These are phyloP conservation scores for Idaea dimidiata DNA, from an alignment of 2,888 invertebrate genomes.

Conservation along the genomic window DNA sequence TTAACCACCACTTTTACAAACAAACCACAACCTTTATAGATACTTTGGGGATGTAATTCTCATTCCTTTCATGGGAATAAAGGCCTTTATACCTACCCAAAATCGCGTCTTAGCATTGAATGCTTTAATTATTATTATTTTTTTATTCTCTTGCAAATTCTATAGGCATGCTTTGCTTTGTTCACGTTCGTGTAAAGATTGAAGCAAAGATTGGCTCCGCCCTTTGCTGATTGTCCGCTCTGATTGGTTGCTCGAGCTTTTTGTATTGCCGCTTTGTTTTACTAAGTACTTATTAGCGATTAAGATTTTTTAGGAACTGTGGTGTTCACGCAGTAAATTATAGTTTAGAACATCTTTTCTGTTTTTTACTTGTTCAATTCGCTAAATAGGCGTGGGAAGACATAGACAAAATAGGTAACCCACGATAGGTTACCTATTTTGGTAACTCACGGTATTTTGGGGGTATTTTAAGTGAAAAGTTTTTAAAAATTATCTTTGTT, in stretches of 20 bases:
- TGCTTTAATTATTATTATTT: conserved; percentile 60
- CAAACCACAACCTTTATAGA: conserved; percentile 18
- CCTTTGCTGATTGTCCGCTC: conserved; percentile 50
- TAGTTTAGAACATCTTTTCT: not conserved
- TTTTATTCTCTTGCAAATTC: conserved; percentile 63
- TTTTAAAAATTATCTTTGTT: too few species aligned
- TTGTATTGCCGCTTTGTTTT: conserved; percentile 68
- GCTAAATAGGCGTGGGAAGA: not conserved
- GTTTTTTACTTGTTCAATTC: not conserved
- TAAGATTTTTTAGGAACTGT: conserved; percentile 25
- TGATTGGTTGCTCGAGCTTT: conserved; percentile 66
- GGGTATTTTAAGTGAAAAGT: too few species aligned
- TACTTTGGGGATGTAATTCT: conserved; percentile 29
- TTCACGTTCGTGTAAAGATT: conserved; percentile 56
- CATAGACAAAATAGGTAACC: not conserved
- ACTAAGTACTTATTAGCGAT: conserved; percentile 57
- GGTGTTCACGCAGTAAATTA: not conserved
- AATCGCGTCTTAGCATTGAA: conserved; percentile 42
- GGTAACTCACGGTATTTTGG: too few species aligned
- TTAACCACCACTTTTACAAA: conserved; percentile 24
- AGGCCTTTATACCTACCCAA: conserved; percentile 33
- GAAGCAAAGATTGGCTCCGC: conserved; percentile 64
- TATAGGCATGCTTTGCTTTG: conserved; percentile 63
- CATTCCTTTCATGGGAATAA: conserved; percentile 32
- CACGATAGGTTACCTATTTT: not conserved